These are phyloP conservation scores for Nanorana parkeri DNA, from an alignment of 2,113 vertebrate species.

Conservation along the genomic window DNA sequence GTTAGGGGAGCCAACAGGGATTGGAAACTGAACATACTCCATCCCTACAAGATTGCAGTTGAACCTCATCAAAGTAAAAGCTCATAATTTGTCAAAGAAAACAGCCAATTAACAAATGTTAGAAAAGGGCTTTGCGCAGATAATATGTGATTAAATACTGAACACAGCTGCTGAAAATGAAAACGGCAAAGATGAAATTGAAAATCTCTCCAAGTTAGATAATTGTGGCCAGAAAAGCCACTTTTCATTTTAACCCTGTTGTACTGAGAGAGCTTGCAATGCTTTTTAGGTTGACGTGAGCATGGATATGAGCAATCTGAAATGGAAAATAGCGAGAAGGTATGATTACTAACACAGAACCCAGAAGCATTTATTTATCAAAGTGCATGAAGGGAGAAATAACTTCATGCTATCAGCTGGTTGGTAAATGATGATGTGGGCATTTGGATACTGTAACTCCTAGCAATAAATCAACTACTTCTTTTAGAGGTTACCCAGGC, in stretches of 20 bases:
- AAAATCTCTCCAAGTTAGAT: conserved; percentile 34
- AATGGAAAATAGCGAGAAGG: too few species aligned
- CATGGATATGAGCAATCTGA: background rate
- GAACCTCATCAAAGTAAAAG: conserved; percentile 97
- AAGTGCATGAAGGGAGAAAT: too few species aligned
- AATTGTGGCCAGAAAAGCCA: conserved; percentile 47
- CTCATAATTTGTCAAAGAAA: conserved; percentile 99
- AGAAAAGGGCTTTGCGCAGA: conserved; percentile 86
- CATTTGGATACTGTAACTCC: too few species aligned
- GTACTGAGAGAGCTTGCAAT: background rate
- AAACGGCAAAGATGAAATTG: conserved; percentile 83
- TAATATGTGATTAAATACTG: conserved; percentile 96
- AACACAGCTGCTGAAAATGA: conserved; percentile 93
- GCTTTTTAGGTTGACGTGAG: background rate
- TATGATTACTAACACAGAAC: too few species aligned
- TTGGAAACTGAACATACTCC: conserved; percentile 85
- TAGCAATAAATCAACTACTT: too few species aligned
- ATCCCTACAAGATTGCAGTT: conserved; percentile 92
- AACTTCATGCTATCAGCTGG: too few species aligned
- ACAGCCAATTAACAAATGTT: conserved; percentile 99
- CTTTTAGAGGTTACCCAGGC: too few species aligned
- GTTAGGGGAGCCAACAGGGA: conserved; percentile 84
- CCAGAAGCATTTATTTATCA: too few species aligned
- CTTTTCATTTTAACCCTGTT: conserved; percentile 35
- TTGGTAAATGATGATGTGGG: too few species aligned